Conservation (phyloP, 2,797 vertebrate species). For the Notoglanidium macrostoma region DNA sequence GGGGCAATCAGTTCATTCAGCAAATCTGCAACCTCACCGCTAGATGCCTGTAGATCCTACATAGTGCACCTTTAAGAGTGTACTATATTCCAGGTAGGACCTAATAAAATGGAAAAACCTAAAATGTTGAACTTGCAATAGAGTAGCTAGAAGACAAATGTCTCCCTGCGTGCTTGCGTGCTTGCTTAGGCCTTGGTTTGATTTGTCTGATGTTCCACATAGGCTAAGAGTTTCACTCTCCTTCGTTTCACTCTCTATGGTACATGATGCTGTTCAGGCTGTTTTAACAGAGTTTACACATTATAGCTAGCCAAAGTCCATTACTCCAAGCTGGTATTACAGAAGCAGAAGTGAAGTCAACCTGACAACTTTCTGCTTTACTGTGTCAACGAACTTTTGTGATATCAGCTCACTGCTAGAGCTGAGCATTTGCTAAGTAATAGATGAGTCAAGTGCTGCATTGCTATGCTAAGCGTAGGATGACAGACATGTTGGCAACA, state of each 20-base stretch:
- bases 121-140: constrained; percentile 12
- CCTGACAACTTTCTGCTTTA: constrained; percentile 3
- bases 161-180: too few species aligned
- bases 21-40: too few species aligned
- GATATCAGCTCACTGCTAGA: neutral
- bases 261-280: constrained; percentile 26
- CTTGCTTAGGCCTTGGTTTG: neutral
- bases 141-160: neutral
- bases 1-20: too few species aligned
- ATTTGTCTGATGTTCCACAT: constrained; percentile 5
- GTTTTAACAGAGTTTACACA: constrained; percentile 7
- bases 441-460: constrained; percentile 9
- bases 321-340: constrained; percentile 2
- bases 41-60: too few species aligned
- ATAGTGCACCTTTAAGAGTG: neutral
- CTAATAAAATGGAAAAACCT: neutral
- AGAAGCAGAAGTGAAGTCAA: constrained; percentile 1
- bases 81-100: neutral
- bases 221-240: neutral
- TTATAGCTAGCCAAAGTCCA: constrained; percentile 22
- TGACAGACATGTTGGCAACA: constrained; percentile 51
- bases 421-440: neutral
- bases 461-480: constrained; percentile 15
- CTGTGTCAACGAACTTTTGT: constrained; percentile 1
- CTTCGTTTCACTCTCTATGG: neutral